phyloP scores from a whole-genome alignment of 2,797 vertebrate genomes.

The Tangara arthus region DNA sequence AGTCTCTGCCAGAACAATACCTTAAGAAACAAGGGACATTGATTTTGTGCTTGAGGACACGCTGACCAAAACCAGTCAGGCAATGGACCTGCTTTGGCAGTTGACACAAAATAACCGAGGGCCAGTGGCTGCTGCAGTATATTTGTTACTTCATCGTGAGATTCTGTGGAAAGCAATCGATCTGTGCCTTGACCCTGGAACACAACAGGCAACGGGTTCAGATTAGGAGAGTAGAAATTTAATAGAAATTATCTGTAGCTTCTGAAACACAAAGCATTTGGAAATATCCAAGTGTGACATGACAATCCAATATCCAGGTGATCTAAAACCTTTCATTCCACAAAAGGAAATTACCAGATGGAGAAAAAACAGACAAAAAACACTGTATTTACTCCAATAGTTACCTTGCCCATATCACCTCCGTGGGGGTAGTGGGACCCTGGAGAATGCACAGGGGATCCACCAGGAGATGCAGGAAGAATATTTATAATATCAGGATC shows the following conservation, averaged over 20 bases:
- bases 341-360: neutral
- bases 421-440: constrained; percentile 95
- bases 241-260: neutral
- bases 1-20: constrained; percentile 67
- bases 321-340: neutral
- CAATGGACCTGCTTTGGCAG: constrained; percentile 94
- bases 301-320: neutral
- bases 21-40: constrained; percentile 98
- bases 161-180: constrained; percentile 88
- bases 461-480: constrained; percentile 90
- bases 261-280: neutral
- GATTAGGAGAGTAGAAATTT: neutral
- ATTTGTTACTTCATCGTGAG: constrained; percentile 95
- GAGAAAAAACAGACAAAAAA: neutral
- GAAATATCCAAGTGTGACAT: neutral
- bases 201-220: neutral
- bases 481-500: constrained; percentile 97
- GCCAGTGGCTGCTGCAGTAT: constrained; percentile 97
- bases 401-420: constrained; percentile 93
- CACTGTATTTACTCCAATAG: neutral
- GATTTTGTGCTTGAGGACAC: constrained; percentile 98
- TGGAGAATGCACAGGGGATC: constrained; percentile 94
- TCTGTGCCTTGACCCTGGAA: constrained; percentile 92
- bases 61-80: constrained; percentile 99
- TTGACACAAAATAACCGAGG: constrained; percentile 96